Evolutionary conservation across 2,888 invertebrate genomes (phyloP).

Genomic region (Ceriagrion tenellum): DNA sequence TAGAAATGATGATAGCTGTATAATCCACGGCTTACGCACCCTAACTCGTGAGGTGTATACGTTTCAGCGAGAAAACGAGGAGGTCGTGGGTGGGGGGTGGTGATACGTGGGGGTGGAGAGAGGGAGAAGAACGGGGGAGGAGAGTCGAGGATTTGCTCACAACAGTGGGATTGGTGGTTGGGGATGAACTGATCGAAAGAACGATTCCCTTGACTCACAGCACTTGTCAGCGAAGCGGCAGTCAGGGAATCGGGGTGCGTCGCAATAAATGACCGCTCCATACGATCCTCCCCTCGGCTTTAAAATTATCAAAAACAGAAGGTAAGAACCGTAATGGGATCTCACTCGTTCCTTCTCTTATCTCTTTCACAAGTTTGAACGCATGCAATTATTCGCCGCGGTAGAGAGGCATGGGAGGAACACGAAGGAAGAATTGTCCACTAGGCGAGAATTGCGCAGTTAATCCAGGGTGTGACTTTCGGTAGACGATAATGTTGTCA

Average conservation of each 20-base stretch:
- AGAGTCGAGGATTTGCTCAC: not conserved
- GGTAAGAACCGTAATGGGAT: too few species aligned
- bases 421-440: too few species aligned
- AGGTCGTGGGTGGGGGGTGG: not conserved
- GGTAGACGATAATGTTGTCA: too few species aligned
- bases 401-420: not conserved
- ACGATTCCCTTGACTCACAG: not conserved
- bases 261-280: not conserved
- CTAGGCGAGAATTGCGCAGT: too few species aligned
- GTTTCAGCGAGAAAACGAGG: not conserved
- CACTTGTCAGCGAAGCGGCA: not conserved
- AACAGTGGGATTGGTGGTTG: not conserved
- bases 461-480: too few species aligned
- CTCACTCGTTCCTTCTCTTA: not conserved
- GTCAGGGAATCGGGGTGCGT: not conserved
- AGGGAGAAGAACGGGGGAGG: too few species aligned
- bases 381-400: not conserved
- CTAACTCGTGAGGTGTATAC: not conserved
- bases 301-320: too few species aligned
- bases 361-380: not conserved
- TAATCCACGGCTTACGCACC: not conserved
- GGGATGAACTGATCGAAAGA: not conserved
- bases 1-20: not conserved
- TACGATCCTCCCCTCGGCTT: not conserved
- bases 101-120: too few species aligned